Evolutionary conservation across 2,797 vertebrate genomes (phyloP).

Genomic region (Thripadectes ignobilis): DNA sequence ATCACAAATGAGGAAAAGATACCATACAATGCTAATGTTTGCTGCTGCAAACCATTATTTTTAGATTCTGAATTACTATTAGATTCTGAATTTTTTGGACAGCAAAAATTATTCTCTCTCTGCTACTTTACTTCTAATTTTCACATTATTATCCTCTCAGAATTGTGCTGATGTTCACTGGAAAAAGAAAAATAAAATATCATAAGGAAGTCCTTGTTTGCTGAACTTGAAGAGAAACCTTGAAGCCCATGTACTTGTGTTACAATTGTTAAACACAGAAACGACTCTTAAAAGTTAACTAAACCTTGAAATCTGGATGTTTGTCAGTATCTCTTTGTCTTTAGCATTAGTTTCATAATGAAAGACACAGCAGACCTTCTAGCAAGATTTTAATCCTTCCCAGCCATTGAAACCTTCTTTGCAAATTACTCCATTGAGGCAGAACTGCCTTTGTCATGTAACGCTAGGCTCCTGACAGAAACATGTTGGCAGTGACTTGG

Average conservation of each 20-base stretch:
- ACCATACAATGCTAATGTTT: background rate
- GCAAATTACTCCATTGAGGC: background rate
- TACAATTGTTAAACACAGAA: background rate
- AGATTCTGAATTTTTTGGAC: background rate
- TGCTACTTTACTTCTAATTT: background rate
- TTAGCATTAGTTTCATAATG: background rate
- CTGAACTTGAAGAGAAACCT: background rate
- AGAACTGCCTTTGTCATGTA: background rate
- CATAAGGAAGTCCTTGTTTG: background rate
- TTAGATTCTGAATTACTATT: background rate
- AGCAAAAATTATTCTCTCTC: background rate
- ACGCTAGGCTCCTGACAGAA: background rate
- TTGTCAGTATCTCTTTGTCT: background rate
- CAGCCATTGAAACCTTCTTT: background rate
- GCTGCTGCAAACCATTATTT: background rate
- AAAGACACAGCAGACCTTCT: background rate
- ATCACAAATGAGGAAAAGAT: background rate
- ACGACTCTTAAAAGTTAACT: background rate
- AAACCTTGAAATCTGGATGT: background rate
- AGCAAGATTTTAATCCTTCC: background rate
- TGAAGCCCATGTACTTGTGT: background rate
- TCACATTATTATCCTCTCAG: background rate
- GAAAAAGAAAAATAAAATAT: background rate
- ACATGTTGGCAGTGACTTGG: too few relatives aligned
- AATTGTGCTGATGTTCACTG: background rate